Base-by-base conservation (phyloP, 2,888 invertebrate species). In the Pinctada fucata region DNA sequence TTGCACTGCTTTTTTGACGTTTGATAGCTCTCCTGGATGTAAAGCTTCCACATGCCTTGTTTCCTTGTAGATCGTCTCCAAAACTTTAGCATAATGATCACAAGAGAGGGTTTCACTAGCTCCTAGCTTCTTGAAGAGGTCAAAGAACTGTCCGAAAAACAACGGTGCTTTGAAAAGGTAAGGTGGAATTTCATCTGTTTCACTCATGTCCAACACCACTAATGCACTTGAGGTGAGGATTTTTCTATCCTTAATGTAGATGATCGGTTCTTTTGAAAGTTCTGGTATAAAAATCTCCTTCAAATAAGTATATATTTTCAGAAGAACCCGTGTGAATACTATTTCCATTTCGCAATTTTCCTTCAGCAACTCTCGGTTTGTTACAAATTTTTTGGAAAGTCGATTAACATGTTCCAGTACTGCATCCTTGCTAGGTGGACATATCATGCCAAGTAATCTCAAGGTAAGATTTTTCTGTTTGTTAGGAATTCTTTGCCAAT, bases 141-240 rank as follows among this genome's bases (percentile, higher is more conserved):
- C 48, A 63, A 64, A 31, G 10, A 58, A 72, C 48, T 72, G 72
- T 13, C 72, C 72, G 63, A 58, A 72, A 6, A 45, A 48, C 48
- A 49, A 31, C 1, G 72, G 64, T 5, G 49, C 49, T 8, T 72
- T 72, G 16, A 3, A 72, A 5, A 72, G 49, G 47, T 64, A 72
- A 10, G 72, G 72, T 0, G 72, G 64, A 5, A 72, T 63, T 47
- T 72, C 72, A 45, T 72, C 72, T 13, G 13, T 0, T 13, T 64
- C 3, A 4, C 6, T 52, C 13, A 72, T 72, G 64, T 49, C 64
- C 3, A 72, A 58, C 4, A 64, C 72, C 4, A 72, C 72, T 0
- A n/a, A 47, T 0, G 58, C 45, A 2, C 63, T 58, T 0, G 16
- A 5, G 4, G 16, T 49, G 2, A 72, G n/a, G 1, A 48, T 16